These are phyloP conservation scores for Scytalopus superciliaris DNA, from an alignment of 2,113 vertebrate species.

Conservation along the genomic window DNA sequence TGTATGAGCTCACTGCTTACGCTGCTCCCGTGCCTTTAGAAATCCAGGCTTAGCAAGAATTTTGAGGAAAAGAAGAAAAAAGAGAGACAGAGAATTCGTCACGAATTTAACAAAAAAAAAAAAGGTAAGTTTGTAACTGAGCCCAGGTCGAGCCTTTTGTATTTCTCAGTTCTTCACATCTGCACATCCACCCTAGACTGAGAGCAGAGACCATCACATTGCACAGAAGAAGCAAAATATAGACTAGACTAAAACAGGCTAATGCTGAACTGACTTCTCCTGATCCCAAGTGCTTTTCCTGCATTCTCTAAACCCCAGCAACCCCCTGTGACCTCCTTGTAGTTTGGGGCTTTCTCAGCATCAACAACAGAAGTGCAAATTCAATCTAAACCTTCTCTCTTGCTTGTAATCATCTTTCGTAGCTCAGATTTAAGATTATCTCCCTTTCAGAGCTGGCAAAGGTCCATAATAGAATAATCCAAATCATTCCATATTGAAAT, in stretches of 20 bases:
- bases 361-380: neutral
- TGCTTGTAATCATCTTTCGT: neutral
- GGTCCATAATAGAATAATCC: neutral
- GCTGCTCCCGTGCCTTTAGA: neutral
- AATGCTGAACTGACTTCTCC: neutral
- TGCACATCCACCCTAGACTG: neutral
- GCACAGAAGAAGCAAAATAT: neutral
- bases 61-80: neutral
- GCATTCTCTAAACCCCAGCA: neutral
- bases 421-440: neutral
- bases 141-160: neutral
- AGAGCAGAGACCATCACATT: neutral
- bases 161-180: neutral
- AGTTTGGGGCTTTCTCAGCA: neutral
- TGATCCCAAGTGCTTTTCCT: neutral
- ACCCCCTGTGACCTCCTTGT: neutral
- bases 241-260: neutral
- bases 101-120: neutral
- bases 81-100: neutral
- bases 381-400: neutral
- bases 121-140: neutral
- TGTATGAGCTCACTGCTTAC: constrained; percentile 14
- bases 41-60: neutral
- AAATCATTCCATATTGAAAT: neutral
- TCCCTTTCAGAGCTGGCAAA: neutral